A percentile compares a stretch with the other conserved stretches of the same genome.
Evolutionary conservation across 2,888 invertebrate species (phyloP).

Genomic region (Drosophila colorata): DNA sequence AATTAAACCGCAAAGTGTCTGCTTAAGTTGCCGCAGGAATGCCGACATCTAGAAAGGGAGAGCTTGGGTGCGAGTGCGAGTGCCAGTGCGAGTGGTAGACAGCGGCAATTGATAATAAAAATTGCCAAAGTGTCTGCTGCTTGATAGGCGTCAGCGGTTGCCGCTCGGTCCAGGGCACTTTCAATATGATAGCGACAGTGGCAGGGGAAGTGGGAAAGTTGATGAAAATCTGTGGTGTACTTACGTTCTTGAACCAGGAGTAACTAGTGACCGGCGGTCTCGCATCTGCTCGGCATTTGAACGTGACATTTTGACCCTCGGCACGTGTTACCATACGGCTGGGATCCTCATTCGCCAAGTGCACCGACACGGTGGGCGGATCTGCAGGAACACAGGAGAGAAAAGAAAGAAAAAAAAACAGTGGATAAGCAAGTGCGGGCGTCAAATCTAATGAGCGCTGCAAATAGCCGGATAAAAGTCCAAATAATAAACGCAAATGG

Average conservation of each 20-base stretch:
- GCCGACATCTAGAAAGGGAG: constrained; percentile 23
- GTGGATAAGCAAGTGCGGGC: constrained; percentile 50
- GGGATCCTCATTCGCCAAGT: constrained; percentile 88
- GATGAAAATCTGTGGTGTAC: constrained; percentile 77
- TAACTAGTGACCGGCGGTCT: constrained; percentile 91
- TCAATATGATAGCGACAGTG: not conserved
- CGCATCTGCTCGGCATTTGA: constrained; percentile 92
- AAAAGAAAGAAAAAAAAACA: constrained; percentile 12
- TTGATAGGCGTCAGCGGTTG: constrained; percentile 66
- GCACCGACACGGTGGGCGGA: constrained; percentile 91
- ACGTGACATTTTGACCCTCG: constrained; percentile 92
- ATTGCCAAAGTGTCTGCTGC: constrained; percentile 56
- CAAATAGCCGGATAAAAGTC: constrained; percentile 82
- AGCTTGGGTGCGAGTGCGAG: not conserved
- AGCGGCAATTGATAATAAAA: constrained; percentile 74
- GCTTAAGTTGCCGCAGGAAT: constrained; percentile 70
- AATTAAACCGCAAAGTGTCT: constrained; percentile 79
- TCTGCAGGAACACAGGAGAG: constrained; percentile 86
- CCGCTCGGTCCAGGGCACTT: constrained; percentile 11
- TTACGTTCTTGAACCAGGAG: constrained; percentile 93
- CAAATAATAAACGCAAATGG: constrained; percentile 83
- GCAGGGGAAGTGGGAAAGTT: constrained; percentile 2
- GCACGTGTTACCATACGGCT: constrained; percentile 86
- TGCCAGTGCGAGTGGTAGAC: too few species aligned
- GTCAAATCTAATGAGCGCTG: constrained; percentile 79